phyloP scores from a whole-genome alignment of 2,797 vertebrate genomes.

The Trichosurus vulpecula region DNA sequence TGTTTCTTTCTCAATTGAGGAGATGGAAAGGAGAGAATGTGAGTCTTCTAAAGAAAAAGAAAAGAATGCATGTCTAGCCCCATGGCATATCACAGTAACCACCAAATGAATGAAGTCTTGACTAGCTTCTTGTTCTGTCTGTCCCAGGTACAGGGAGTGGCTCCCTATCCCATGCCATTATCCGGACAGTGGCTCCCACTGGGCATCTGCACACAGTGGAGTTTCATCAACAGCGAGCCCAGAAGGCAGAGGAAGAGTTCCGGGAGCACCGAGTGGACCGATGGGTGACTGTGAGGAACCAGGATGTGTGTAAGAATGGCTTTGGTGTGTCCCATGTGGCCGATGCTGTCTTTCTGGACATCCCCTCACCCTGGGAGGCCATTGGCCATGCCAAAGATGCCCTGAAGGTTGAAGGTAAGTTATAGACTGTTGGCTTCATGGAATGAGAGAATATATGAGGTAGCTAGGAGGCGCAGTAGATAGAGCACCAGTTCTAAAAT shows the following conservation, averaged over 20 bases:
- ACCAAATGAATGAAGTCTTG: background rate
- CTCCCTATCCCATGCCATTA: constrained; percentile 96
- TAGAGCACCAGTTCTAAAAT: background rate
- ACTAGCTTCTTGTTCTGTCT: background rate
- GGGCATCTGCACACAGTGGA: constrained; percentile 97
- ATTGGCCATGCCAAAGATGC: constrained; percentile 92
- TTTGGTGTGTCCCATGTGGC: constrained; percentile 92
- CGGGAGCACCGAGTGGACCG: constrained; percentile 91
- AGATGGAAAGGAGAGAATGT: background rate
- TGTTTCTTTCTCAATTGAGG: background rate
- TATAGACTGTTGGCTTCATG: background rate
- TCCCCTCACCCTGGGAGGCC: constrained; percentile 98
- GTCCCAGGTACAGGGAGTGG: constrained; percentile 94
- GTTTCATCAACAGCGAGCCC: constrained; percentile 96
- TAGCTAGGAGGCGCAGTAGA: background rate
- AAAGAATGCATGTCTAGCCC: background rate
- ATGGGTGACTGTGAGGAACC: constrained; percentile 95
- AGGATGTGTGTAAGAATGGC: constrained; percentile 95
- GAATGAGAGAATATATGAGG: background rate
- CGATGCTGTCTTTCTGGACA: constrained; percentile 96
- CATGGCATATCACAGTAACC: background rate
- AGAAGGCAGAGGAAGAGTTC: constrained; percentile 94
- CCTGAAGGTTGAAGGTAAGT: constrained; percentile 91
- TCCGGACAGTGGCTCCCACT: constrained; percentile 94
- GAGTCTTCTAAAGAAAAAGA: background rate